Base-by-base conservation (phyloP, 2,797 vertebrate species). In the Halcyon badia region DNA sequence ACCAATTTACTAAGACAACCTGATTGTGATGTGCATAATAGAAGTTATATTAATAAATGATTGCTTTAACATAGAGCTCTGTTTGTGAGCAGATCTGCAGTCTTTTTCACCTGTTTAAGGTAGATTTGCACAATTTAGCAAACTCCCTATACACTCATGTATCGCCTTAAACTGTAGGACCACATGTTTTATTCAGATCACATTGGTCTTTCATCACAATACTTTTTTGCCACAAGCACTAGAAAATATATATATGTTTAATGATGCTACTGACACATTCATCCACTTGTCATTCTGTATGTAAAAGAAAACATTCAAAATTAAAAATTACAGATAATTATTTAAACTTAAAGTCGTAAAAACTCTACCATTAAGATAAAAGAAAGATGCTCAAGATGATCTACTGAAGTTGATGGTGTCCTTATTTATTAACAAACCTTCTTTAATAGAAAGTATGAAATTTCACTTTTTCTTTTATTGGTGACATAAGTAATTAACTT, bases 231-330 rank as follows among this genome's bases (percentile, higher is more conserved):
- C 3, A 64, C 16, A 87, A 70, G 22, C 35, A 51, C 56, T 81
- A 73, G 6, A 28, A 21, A 19, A 51, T 7, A 39, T 7, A 20
- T 11, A 21, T 58, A 28, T 20, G 92, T 97, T 98, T 99, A 97
- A 99, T 98, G 94, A 99, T 98, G 89, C 98, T 98, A 80, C 98
- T 98, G 22, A 98, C 98, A 93, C 96, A 46, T 98, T 98, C 98
- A 98, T 98, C 98, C 98, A 98, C 95, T 99, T 99, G 96, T 99
- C 98, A 95, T 98, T 98, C 98, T 98, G 98, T 98, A 89, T 58
- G 19, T 91, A 87, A 87, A 49, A 80, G 15, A 83, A 75, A 83
- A 18, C 19, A 73, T 46, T 96, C 44, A 54, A 28, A 91, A 68
- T 31, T 33, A n/a, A 44, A 35, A 17, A 26, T 68, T 44, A 65